A percentile compares a stretch with the other conserved stretches of the same genome.
Evolutionary conservation across 2,888 invertebrate species (phyloP).

Genomic region (Aradus depressus): DNA sequence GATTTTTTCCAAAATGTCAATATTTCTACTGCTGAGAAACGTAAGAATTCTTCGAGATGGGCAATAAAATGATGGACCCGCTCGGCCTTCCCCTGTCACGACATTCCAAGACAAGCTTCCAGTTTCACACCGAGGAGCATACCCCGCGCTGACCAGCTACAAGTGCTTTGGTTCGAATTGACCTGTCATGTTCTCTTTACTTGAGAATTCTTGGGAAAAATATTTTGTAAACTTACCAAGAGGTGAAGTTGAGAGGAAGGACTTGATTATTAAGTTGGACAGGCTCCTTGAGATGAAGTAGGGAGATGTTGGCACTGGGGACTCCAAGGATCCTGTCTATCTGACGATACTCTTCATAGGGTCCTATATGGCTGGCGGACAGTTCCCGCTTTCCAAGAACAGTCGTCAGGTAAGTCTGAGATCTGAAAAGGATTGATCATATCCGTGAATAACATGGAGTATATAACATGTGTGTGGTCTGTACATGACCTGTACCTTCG

Average conservation of each 20-base stretch:
- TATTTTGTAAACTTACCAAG: background rate
- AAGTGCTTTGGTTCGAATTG: too few relatives aligned
- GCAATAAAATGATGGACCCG: too few relatives aligned
- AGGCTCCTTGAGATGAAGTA: slow-evolving; percentile 51
- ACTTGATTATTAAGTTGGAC: slow-evolving; percentile 51
- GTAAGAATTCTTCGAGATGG: too few relatives aligned
- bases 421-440: slow-evolving; percentile 4
- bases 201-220: background rate
- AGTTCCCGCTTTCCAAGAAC: slow-evolving; percentile 9
- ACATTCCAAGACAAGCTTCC: too few relatives aligned
- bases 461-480: too few relatives aligned
- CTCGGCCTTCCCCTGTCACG: too few relatives aligned
- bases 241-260: slow-evolving; percentile 40
- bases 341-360: slow-evolving; percentile 56
- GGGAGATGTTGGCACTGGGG: slow-evolving; percentile 45
- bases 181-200: background rate
- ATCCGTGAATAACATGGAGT: too few relatives aligned
- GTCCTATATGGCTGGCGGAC: slow-evolving; percentile 43
- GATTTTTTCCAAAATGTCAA: too few relatives aligned
- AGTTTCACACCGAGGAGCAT: too few relatives aligned
- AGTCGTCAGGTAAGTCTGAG: slow-evolving; percentile 4
- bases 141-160: too few relatives aligned
- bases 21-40: too few relatives aligned
- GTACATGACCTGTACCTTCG: too few relatives aligned
- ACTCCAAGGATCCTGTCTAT: slow-evolving; percentile 49